Evolutionary conservation across 2,113 vertebrate genomes (phyloP).

Genomic region (human (Homo sapiens)): GRCh38 chr1:198788501-198789000

Average conservation of each 20-base stretch:
- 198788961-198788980: too few species aligned
- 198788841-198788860: not conserved
- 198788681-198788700: constrained; percentile 39
- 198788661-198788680: constrained; percentile 41
- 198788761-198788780: constrained; percentile 55
- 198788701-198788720: not conserved
- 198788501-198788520: not conserved
- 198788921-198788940: not conserved
- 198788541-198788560: not conserved
- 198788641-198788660: not conserved
- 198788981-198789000: not conserved
- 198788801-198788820: not conserved
- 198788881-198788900: not conserved
- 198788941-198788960: not conserved
- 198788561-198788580: not conserved
- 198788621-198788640: constrained; percentile 29
- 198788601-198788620: constrained; percentile 24
- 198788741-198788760: constrained; percentile 27
- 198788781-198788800: constrained; percentile 24
- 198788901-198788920: not conserved
- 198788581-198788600: not conserved
- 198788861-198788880: not conserved
- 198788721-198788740: constrained; percentile 32
- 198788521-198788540: constrained; percentile 14
- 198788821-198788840: not conserved